Evolutionary conservation across 1,140 invertebrate species (phyloP).

Genomic region (Aphaenogaster floridana): DNA sequence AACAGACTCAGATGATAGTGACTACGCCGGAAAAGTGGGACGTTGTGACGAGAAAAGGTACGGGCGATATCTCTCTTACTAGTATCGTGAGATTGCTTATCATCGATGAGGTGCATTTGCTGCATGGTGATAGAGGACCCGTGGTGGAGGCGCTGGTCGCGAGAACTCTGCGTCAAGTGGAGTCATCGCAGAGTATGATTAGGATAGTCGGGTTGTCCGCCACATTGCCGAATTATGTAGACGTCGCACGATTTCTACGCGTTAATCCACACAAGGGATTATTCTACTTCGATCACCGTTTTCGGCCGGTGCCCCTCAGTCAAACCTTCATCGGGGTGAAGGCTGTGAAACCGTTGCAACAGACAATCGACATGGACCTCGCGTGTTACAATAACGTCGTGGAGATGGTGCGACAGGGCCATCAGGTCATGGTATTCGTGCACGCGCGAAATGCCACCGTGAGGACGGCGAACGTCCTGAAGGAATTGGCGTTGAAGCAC

Average conservation of each 20-base stretch:
- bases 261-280: slow-evolving; percentile 97
- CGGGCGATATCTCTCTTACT: slow-evolving; percentile 96
- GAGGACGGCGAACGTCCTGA: slow-evolving; percentile 93
- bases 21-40: slow-evolving; percentile 99
- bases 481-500: slow-evolving; percentile 92
- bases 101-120: slow-evolving; percentile 99
- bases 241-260: slow-evolving; percentile 97
- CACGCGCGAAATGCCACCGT: slow-evolving; percentile 98
- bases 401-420: slow-evolving; percentile 94
- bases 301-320: slow-evolving; percentile 97
- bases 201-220: slow-evolving; percentile 99
- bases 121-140: slow-evolving; percentile 98
- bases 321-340: slow-evolving; percentile 98
- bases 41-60: slow-evolving; percentile 98
- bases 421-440: slow-evolving; percentile 99
- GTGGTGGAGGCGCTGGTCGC: slow-evolving; percentile 99
- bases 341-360: slow-evolving; percentile 91
- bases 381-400: slow-evolving; percentile 97
- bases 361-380: slow-evolving; percentile 95
- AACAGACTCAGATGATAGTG: slow-evolving; percentile 98
- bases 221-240: slow-evolving; percentile 98
- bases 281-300: slow-evolving; percentile 99
- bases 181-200: slow-evolving; percentile 98
- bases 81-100: slow-evolving; percentile 97
- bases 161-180: slow-evolving; percentile 96